Percentiles rank a stretch among this genome's conserved stretches.
These are phyloP conservation scores for Procavia capensis DNA, from an alignment of 2,113 vertebrate species.

Conservation along the genomic window DNA sequence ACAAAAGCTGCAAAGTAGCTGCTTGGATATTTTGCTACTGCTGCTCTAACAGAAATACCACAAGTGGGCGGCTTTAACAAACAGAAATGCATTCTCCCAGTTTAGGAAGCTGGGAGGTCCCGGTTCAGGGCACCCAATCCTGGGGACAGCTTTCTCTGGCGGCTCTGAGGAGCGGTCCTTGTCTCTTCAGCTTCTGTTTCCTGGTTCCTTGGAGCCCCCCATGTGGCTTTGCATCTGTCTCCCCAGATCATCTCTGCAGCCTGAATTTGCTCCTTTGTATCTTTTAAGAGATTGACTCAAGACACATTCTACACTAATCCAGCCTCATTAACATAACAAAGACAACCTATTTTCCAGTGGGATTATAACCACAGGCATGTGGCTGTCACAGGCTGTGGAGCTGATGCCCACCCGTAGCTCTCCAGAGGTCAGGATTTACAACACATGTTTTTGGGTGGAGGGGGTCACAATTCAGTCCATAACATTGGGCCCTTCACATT, in stretches of 20 bases:
- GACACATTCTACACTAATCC: background rate
- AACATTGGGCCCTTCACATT: background rate
- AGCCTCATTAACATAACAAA: background rate
- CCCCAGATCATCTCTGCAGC: background rate
- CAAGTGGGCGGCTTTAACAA: background rate
- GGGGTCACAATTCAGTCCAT: background rate
- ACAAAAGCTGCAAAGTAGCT: background rate
- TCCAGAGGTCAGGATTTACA: background rate
- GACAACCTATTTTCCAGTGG: background rate
- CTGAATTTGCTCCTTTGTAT: background rate
- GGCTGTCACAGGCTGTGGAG: too few species aligned
- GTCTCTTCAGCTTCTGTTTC: background rate
- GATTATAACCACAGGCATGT: background rate
- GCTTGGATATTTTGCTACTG: background rate
- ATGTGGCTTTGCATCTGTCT: background rate
- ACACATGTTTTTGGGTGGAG: background rate
- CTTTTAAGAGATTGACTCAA: background rate
- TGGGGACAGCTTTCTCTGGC: background rate
- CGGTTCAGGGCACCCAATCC: background rate
- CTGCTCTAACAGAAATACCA: background rate
- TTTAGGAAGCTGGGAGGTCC: background rate
- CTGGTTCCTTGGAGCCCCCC: background rate
- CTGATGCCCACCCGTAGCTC: too few species aligned
- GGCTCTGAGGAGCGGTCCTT: background rate
- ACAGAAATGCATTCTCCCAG: background rate